Evolutionary conservation across 2,888 invertebrate species (phyloP), one percentile per base, ranked within the genome.

Genomic region (Crocallis elinguaria): DNA sequence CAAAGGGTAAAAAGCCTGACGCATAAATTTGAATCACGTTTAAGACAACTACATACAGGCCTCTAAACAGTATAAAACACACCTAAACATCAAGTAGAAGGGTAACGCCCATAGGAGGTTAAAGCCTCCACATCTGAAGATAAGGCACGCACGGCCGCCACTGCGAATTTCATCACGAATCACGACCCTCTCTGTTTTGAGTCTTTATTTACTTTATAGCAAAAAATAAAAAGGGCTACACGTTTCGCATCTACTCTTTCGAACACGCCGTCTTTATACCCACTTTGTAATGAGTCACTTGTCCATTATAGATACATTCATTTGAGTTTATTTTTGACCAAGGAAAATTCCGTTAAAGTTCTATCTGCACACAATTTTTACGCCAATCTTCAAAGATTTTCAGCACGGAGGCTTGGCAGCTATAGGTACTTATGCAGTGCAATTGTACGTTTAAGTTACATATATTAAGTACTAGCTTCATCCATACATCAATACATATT

Each of bases 71-170:
- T 49, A 53, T 50, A 59, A 56, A 54, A 52, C 43, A 42, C 29
- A 54, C 30, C 30, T 29, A 54, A 56, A 41, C 51, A 50, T 49
- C 42, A 43, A 49, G 56, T 59, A 51, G 69, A 71, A 68, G 69
- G 71, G 71, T 75, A 68, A 71, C 69, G 50, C 57, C 58, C 49
- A 63, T 62, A 73, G 70, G 69, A 73, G 67, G 71, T 73, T 70
- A 65, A 75, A 81, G 72, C 72, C 72, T 76, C 66, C 66, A 71
- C 71, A 71, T 73, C 64, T 60, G 57, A 69, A 82, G 88, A 89
- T 89, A 88, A 88, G 86, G 84, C 89, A 88, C 86, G 87, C 85
- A 81, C 79, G 76, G 69, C 74, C 75, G 71, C 73, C 72, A 77
- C 75, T 73, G 82, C 71, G 73, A 82, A 81, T 84, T 83, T 63